A percentile compares a stretch with the other conserved stretches of the same genome.
phyloP scores from a whole-genome alignment of 1,140 invertebrate species.

The Temnothorax longispinosus region DNA sequence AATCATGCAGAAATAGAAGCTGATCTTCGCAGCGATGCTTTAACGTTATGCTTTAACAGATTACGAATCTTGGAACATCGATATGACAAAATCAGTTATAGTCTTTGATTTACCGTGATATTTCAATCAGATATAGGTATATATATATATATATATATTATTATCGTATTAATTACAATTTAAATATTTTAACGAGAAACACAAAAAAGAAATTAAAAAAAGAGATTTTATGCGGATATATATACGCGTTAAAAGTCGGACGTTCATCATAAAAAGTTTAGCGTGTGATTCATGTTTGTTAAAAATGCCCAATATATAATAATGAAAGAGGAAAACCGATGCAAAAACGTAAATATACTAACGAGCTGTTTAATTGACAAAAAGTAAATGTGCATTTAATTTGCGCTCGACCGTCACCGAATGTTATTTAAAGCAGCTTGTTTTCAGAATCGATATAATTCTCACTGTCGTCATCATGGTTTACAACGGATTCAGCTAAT shows the following conservation, averaged over 20 bases:
- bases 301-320: neutral
- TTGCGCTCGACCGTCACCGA: neutral
- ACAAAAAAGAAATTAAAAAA: neutral
- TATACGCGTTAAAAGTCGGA: neutral
- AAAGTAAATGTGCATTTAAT: constrained; percentile 30
- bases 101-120: neutral
- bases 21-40: neutral
- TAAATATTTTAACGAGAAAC: neutral
- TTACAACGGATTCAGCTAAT: constrained; percentile 39
- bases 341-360: constrained; percentile 57
- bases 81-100: neutral
- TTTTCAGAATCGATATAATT: constrained; percentile 22
- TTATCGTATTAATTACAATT: neutral
- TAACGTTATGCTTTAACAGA: neutral
- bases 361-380: constrained; percentile 53
- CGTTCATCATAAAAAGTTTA: neutral
- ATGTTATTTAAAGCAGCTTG: constrained; percentile 50
- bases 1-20: neutral
- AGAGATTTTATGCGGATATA: neutral
- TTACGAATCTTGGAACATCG: neutral
- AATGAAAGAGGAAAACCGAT: constrained; percentile 38
- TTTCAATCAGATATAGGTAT: neutral
- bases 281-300: neutral
- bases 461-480: constrained; percentile 32
- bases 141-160: no score